Conservation (phyloP, 2,888 invertebrate genomes). For the Resseliella maxima region DNA sequence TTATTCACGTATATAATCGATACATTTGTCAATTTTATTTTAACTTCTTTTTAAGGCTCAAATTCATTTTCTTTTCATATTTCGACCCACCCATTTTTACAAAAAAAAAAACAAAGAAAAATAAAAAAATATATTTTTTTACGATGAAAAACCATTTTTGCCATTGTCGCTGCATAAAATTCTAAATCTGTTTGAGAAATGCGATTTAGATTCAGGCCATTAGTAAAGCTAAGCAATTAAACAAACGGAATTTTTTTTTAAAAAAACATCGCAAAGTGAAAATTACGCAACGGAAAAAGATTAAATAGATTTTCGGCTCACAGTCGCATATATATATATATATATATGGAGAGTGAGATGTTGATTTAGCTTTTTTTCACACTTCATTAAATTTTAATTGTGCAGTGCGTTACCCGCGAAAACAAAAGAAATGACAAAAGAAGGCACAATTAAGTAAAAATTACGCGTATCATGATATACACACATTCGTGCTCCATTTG, state of each 20-base stretch:
- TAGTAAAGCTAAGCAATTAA: too few relatives aligned
- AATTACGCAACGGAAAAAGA: background rate
- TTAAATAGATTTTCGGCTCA: conserved; percentile 48
- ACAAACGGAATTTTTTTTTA: too few relatives aligned
- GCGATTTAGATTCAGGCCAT: too few relatives aligned
- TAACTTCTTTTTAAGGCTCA: too few relatives aligned
- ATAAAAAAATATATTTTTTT: background rate
- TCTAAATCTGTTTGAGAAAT: background rate
- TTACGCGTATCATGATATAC: background rate
- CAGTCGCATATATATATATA: background rate
- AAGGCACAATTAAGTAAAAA: background rate
- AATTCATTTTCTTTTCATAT: too few relatives aligned
- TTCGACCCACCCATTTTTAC: too few relatives aligned
- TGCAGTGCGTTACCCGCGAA: background rate
- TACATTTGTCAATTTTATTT: too few relatives aligned
- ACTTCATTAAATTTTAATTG: conserved; percentile 56
- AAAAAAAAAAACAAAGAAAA: too few relatives aligned
- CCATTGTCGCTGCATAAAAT: background rate
- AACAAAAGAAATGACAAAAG: background rate
- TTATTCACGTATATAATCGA: too few relatives aligned
- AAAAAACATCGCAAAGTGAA: background rate
- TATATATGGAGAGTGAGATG: background rate
- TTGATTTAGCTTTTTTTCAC: conserved; percentile 37
- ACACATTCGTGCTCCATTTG: background rate
- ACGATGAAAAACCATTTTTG: too few relatives aligned